Percentiles rank a stretch among this genome's conserved stretches.
These are phyloP conservation scores for Neogale vison DNA, from an alignment of 2,113 vertebrate genomes.

Conservation along the genomic window DNA sequence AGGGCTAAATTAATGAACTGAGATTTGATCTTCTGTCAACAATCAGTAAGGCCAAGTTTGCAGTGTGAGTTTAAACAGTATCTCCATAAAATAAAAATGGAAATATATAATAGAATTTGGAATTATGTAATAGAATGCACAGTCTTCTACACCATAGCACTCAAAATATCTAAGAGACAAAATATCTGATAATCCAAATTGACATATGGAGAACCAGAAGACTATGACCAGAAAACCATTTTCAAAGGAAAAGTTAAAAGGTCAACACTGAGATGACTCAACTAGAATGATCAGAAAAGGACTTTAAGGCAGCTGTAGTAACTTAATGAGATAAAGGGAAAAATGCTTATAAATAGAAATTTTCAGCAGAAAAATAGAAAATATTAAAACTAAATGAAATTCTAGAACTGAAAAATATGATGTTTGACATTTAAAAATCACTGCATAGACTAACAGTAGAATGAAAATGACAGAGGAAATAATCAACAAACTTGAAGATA, in stretches of 20 bases:
- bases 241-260: neutral
- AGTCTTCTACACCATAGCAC: neutral
- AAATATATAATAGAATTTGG: neutral
- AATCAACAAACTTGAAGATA: neutral
- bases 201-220: neutral
- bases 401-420: neutral
- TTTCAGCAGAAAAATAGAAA: neutral
- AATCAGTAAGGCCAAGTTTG: neutral
- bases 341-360: neutral
- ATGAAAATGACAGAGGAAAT: constrained; percentile 13
- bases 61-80: neutral
- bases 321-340: neutral
- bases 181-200: neutral
- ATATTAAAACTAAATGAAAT: neutral
- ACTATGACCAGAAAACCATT: neutral
- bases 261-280: neutral
- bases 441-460: neutral
- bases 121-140: neutral
- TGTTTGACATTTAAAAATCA: neutral
- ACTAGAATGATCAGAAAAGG: neutral
- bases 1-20: neutral
- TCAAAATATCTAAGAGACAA: neutral
- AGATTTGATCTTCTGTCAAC: neutral
- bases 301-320: neutral
- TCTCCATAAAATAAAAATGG: neutral